Base-by-base conservation (phyloP, 2,113 vertebrate species). In the Sialia sialis region DNA sequence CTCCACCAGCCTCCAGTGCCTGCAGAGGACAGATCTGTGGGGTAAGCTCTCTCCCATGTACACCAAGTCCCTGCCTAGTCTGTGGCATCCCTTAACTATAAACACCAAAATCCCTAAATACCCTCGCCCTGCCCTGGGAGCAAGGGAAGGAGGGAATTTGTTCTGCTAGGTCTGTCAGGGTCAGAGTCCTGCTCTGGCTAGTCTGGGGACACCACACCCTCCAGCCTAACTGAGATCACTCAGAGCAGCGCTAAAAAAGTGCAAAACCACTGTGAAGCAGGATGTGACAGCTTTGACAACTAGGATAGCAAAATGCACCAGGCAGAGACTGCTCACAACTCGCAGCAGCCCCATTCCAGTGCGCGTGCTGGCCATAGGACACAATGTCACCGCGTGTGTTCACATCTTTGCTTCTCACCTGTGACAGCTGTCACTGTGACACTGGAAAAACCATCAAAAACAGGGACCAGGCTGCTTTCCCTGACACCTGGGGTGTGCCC, bases 371-470 rank as follows among this genome's bases (percentile, higher is more conserved):
- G 26, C 55, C 2, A 4, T 46, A 22, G 30, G 13, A 49, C 3
- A 1, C 0, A 0, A 39, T 1, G 10, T 23, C 44, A 32, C 44
- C 4, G 2, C 4, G 0, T 26, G 8, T 2, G 6, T 9, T 94
- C 63, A 22, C 1, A 0, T 0, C 2, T 46, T 70, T 3, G 13
- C 51, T 81, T 59, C 66, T 25, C 38, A 55, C 43, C 34, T 25
- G n/a, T 27, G 44, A 9, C 15, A 54, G 43, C 29, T 36, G 34
- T 22, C 21, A 10, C 46, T 1, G 2, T 1, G 3, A 38, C 0
- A 2, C 1, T 48, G 63, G 46, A 22, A 78, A 74, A 75, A 39
- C 26, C 49, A 34, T 13, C 5, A 3, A 38, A 48, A 75, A 0
- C 15, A 29, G 43, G 29, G 3, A 34, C 16, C 66, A 63, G 66